These are phyloP conservation scores for Anneissia japonica DNA, from an alignment of 35 echinoderm and acorn worm species.

Conservation along the genomic window DNA sequence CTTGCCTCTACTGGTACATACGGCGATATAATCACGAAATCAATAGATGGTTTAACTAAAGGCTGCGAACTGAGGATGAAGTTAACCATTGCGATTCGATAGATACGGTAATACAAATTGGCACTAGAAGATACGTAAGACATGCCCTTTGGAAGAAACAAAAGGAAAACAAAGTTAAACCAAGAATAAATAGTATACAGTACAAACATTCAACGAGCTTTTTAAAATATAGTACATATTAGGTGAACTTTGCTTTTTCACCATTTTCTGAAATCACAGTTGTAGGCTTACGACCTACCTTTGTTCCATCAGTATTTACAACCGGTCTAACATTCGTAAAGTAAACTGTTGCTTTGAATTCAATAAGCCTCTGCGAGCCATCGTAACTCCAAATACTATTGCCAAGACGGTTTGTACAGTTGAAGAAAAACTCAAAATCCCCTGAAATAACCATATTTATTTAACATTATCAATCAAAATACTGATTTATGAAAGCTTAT, in stretches of 20 bases:
- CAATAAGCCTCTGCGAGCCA: constrained; percentile 36
- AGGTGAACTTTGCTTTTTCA: too few relatives aligned
- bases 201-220: too few relatives aligned
- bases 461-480: too few relatives aligned
- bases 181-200: not conserved
- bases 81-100: constrained; percentile 66
- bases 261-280: too few relatives aligned
- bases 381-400: constrained; percentile 48
- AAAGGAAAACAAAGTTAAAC: not conserved
- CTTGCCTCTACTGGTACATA: constrained; percentile 17
- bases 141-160: constrained; percentile 39
- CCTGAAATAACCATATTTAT: constrained; percentile 40
- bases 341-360: constrained; percentile 52
- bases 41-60: constrained; percentile 59
- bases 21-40: constrained; percentile 69
- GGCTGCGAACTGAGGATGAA: constrained; percentile 64
- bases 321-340: constrained; percentile 64
- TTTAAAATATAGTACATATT: too few relatives aligned
- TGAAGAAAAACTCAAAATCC: constrained; percentile 63
- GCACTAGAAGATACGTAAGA: constrained; percentile 60
- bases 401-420: constrained; percentile 40
- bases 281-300: constrained; percentile 10
- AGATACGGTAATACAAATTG: constrained; percentile 53
- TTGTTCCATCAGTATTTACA: constrained; percentile 37
- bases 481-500: too few relatives aligned